A percentile compares a stretch with the other conserved stretches of the same genome.
Evolutionary conservation across 2,888 invertebrate species (phyloP).

Genomic region (Drosophila birchii): DNA sequence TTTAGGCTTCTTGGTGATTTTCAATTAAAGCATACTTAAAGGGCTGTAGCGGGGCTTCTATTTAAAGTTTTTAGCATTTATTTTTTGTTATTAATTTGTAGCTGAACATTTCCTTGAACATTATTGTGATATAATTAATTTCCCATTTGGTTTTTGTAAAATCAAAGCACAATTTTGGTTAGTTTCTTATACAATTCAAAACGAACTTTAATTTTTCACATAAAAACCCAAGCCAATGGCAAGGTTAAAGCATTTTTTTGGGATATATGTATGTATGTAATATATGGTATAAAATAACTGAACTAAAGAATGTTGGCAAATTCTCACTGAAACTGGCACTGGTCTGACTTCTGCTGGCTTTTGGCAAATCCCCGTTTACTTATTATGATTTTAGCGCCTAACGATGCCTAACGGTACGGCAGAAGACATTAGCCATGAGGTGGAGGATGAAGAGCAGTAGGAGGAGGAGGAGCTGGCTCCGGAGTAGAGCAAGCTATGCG

Average conservation of each 20-base stretch:
- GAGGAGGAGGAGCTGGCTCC: neutral
- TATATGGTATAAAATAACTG: neutral
- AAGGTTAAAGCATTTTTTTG: neutral
- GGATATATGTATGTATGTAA: neutral
- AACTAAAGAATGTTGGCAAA: conserved; percentile 19
- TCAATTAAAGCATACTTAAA: neutral
- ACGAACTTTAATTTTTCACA: neutral
- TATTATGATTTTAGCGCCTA: conserved; percentile 70
- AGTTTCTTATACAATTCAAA: neutral
- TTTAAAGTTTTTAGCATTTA: neutral
- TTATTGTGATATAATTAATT: neutral
- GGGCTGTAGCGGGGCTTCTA: neutral
- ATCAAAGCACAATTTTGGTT: neutral
- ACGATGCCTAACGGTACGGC: conserved; percentile 65
- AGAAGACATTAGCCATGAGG: conserved; percentile 29
- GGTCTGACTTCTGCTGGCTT: neutral
- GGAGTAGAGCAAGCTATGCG: conserved; percentile 2
- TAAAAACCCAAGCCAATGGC: neutral
- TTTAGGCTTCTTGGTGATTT: neutral
- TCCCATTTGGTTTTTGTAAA: too few relatives aligned
- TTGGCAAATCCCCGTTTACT: conserved; percentile 37
- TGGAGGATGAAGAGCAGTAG: neutral
- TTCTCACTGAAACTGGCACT: neutral
- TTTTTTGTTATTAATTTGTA: neutral
- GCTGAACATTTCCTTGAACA: neutral